phyloP scores from a whole-genome alignment of 1,140 invertebrate genomes.

The Drosophila littoralis region DNA sequence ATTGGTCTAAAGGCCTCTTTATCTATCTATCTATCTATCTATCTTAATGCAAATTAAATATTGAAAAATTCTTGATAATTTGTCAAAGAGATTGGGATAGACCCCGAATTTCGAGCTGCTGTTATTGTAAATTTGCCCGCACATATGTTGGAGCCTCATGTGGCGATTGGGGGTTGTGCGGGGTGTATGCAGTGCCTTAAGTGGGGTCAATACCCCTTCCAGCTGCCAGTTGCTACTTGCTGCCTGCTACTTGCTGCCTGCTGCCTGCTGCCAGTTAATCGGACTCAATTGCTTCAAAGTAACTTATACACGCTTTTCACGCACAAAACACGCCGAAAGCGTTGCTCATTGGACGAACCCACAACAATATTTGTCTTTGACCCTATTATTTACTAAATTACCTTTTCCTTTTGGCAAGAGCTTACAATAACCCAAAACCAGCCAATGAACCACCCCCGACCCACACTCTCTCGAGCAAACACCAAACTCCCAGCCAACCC shows the following conservation, averaged over 20 bases:
- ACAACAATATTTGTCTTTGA: constrained; percentile 79
- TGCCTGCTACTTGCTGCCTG: constrained; percentile 8
- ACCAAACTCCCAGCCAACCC: constrained; percentile 12
- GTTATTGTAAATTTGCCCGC: constrained; percentile 6
- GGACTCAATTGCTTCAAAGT: constrained; percentile 68
- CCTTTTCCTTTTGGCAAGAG: constrained; percentile 66
- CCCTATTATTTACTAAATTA: constrained; percentile 82
- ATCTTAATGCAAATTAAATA: background rate
- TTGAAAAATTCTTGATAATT: constrained; percentile 4
- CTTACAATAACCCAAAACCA: constrained; percentile 23
- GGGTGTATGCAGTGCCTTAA: background rate
- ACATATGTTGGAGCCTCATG: constrained; percentile 5
- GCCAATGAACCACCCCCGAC: background rate
- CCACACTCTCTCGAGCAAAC: constrained; percentile 1
- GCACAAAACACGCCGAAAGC: constrained; percentile 72
- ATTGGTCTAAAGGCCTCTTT: background rate
- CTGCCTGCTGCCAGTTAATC: constrained; percentile 58
- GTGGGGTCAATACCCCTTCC: constrained; percentile 10
- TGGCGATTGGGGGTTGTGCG: background rate
- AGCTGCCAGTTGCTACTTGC: constrained; percentile 9
- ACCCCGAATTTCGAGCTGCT: background rate
- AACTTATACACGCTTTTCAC: constrained; percentile 79
- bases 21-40: background rate
- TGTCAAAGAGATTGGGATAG: constrained; percentile 18
- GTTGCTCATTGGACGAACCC: constrained; percentile 58